Percentiles rank a stretch among this genome's conserved stretches.
These are phyloP conservation scores for Psittacula derbiana DNA, from an alignment of 2,797 vertebrate species.

Conservation along the genomic window DNA sequence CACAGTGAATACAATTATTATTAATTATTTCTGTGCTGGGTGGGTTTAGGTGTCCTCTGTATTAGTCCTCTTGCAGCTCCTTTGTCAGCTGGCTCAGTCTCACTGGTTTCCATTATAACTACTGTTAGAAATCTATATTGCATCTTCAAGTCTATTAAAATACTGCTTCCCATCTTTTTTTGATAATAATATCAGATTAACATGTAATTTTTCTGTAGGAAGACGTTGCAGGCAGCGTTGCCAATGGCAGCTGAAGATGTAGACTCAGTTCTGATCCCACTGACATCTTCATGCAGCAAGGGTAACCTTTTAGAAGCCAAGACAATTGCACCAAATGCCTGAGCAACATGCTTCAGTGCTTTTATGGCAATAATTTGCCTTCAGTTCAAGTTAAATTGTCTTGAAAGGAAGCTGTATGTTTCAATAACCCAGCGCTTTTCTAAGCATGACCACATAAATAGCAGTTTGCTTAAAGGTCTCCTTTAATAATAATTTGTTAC, in stretches of 20 bases:
- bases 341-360: background rate
- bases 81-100: background rate
- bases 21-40: background rate
- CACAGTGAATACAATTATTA: background rate
- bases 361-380: conserved; percentile 16
- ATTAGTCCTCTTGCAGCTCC: background rate
- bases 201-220: background rate
- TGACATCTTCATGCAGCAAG: background rate
- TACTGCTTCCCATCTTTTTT: background rate
- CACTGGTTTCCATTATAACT: background rate
- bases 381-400: conserved; percentile 32
- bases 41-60: background rate
- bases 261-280: background rate
- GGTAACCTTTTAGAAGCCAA: background rate
- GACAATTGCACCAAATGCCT: background rate
- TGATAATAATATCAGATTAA: background rate
- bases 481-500: background rate
- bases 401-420: conserved; percentile 47
- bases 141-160: background rate
- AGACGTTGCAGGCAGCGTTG: background rate
- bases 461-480: conserved; percentile 28
- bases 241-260: background rate
- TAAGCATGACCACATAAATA: conserved; percentile 17
- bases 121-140: background rate
- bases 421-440: conserved; percentile 15